Conservation (phyloP, 1,140 invertebrate species). For the Zaprionus kolodkinae region DNA sequence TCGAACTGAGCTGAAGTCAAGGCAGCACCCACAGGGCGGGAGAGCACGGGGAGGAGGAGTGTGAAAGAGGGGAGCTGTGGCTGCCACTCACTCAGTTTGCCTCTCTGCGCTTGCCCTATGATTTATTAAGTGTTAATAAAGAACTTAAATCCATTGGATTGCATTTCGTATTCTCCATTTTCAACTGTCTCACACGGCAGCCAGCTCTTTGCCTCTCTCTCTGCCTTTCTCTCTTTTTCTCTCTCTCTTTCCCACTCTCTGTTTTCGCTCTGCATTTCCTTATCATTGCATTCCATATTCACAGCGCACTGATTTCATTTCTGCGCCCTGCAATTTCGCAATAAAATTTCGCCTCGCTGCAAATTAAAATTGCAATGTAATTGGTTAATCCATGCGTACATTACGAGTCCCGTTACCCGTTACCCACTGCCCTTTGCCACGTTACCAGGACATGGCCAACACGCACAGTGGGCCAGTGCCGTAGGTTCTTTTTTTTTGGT, state of each 20-base stretch:
- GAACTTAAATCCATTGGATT: slow-evolving; percentile 84
- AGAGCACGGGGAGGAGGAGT: not conserved
- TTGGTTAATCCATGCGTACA: slow-evolving; percentile 84
- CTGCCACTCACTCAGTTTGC: slow-evolving; percentile 13
- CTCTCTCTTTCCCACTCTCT: slow-evolving; percentile 12
- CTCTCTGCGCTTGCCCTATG: slow-evolving; percentile 48
- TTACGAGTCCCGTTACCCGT: slow-evolving; percentile 57
- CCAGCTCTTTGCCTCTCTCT: slow-evolving; percentile 2
- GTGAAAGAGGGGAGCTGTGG: not conserved
- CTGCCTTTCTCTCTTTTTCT: slow-evolving; percentile 16
- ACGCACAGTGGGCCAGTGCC: not conserved
- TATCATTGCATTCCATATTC: slow-evolving; percentile 82
- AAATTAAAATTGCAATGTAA: slow-evolving; percentile 84
- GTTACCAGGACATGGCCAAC: slow-evolving; percentile 38
- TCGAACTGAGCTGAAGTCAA: slow-evolving; percentile 17
- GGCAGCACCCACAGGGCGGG: not conserved
- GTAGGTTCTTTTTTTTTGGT: not conserved
- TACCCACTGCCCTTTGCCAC: not conserved
- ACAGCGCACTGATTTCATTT: slow-evolving; percentile 71
- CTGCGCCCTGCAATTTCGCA: slow-evolving; percentile 74
- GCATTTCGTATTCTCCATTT: slow-evolving; percentile 66
- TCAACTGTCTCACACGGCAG: slow-evolving; percentile 13
- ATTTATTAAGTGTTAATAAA: slow-evolving; percentile 84
- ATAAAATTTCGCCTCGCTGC: slow-evolving; percentile 82
- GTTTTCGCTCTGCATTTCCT: slow-evolving; percentile 69